Evolutionary conservation across 2,113 vertebrate genomes (phyloP).

Genomic region (Hippocampus abdominalis): DNA sequence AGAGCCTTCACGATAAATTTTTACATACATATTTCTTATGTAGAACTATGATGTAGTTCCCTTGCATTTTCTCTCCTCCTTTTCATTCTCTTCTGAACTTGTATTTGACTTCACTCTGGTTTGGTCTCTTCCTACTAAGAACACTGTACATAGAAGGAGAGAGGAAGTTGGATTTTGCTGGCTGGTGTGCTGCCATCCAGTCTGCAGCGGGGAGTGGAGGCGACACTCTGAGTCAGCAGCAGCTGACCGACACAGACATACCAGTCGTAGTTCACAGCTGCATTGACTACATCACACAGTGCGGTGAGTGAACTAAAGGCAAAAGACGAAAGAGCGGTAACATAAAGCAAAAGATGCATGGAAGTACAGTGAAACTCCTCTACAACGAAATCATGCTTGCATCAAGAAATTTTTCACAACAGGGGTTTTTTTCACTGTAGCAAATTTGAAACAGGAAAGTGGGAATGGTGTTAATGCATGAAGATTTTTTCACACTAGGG

Average conservation of each 20-base stretch:
- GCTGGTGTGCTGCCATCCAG: constrained; percentile 84
- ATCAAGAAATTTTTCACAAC: no score
- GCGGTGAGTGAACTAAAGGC: constrained; percentile 68
- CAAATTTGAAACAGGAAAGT: no score
- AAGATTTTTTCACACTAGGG: no score
- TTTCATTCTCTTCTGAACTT: not conserved
- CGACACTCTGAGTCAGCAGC: constrained; percentile 85
- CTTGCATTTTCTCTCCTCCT: not conserved
- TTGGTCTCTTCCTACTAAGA: constrained; percentile 51
- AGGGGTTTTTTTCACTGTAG: no score
- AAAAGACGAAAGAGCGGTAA: not conserved
- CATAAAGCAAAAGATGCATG: not conserved
- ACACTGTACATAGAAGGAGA: constrained; percentile 89
- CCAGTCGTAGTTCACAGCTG: constrained; percentile 88
- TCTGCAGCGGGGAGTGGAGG: constrained; percentile 82
- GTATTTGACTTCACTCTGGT: not conserved
- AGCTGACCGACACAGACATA: constrained; percentile 85
- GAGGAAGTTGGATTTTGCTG: constrained; percentile 84
- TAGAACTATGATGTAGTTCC: not conserved
- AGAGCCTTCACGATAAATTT: constrained; percentile 11
- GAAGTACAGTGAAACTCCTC: no score
- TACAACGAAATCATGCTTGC: no score
- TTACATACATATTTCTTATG: no score
- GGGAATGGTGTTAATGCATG: no score
- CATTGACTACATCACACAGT: constrained; percentile 88